Conservation (phyloP, 2,113 vertebrate species). For the Etia nguti region DNA sequence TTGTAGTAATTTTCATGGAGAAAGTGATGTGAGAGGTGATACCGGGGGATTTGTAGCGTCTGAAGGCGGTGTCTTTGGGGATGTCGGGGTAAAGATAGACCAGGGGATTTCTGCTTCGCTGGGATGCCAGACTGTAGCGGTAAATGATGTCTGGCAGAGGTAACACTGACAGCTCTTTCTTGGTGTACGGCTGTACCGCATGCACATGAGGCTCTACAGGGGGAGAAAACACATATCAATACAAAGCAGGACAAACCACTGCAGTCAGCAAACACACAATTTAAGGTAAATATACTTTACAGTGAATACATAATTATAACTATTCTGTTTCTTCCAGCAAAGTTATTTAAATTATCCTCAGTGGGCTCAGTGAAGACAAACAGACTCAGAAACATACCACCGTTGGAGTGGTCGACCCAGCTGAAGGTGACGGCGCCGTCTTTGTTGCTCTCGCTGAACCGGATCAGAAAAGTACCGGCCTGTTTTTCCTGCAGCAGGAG, state of each 20-base stretch:
- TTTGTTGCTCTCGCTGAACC: slow-evolving; percentile 90
- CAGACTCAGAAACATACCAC: slow-evolving; percentile 57
- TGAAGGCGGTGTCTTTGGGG: slow-evolving; percentile 83
- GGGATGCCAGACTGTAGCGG: slow-evolving; percentile 81
- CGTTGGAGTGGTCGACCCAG: slow-evolving; percentile 81
- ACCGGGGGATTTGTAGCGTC: slow-evolving; percentile 70
- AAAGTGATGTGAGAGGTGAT: not conserved
- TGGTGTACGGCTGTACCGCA: slow-evolving; percentile 86
- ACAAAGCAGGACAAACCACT: not conserved
- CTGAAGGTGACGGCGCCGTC: slow-evolving; percentile 94
- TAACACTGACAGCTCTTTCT: slow-evolving; percentile 77
- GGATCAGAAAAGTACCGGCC: slow-evolving; percentile 84
- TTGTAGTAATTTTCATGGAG: not conserved
- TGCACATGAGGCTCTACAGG: slow-evolving; percentile 67
- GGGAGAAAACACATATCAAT: not conserved
- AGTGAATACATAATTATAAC: not conserved
- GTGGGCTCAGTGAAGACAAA: not conserved
- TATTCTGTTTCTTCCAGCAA: not conserved
- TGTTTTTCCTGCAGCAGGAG: slow-evolving; percentile 75
- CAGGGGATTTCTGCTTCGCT: slow-evolving; percentile 81
- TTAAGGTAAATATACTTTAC: not conserved
- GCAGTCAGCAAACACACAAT: not conserved
- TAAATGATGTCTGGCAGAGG: slow-evolving; percentile 82
- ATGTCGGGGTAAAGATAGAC: slow-evolving; percentile 85
- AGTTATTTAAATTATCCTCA: not conserved